Evolutionary conservation across 1,140 invertebrate genomes (phyloP).

Genomic region (Cyclargus thomasi): DNA sequence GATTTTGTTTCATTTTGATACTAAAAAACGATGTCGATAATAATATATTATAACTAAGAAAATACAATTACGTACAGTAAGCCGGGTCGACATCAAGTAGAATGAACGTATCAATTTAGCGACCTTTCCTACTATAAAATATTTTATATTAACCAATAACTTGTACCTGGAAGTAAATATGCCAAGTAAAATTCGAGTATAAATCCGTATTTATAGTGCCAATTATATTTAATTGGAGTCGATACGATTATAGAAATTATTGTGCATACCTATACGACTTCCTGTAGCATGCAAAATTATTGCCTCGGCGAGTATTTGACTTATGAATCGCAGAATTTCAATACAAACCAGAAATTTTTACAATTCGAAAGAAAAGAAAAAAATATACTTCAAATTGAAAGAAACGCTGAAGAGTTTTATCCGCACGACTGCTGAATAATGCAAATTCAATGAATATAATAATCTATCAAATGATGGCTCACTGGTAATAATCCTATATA

Average conservation of each 20-base stretch:
- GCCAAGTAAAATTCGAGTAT: not conserved
- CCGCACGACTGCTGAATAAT: too few species aligned
- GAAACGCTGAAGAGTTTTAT: too few species aligned
- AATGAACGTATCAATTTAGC: conserved; percentile 1
- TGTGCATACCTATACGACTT: not conserved
- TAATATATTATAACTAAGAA: not conserved
- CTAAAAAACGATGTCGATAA: not conserved
- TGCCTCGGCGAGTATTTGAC: too few species aligned
- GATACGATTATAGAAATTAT: not conserved
- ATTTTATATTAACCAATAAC: conserved; percentile 4
- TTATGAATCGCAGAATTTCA: too few species aligned
- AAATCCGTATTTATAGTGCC: not conserved
- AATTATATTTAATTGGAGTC: conserved; percentile 1
- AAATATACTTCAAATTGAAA: too few species aligned
- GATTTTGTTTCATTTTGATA: too few species aligned
- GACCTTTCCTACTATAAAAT: conserved; percentile 9
- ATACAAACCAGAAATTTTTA: too few species aligned
- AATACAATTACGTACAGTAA: conserved; percentile 7
- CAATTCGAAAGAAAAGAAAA: too few species aligned
- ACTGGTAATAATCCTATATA: too few species aligned
- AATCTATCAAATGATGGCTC: too few species aligned
- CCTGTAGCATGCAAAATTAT: too few species aligned
- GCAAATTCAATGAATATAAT: too few species aligned
- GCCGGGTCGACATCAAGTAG: conserved; percentile 4
- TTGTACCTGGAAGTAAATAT: conserved; percentile 3